A percentile compares a stretch with the other conserved stretches of the same genome.
These are phyloP conservation scores for Gallinago nigripennis DNA, from an alignment of 2,797 vertebrate genomes.

Conservation along the genomic window DNA sequence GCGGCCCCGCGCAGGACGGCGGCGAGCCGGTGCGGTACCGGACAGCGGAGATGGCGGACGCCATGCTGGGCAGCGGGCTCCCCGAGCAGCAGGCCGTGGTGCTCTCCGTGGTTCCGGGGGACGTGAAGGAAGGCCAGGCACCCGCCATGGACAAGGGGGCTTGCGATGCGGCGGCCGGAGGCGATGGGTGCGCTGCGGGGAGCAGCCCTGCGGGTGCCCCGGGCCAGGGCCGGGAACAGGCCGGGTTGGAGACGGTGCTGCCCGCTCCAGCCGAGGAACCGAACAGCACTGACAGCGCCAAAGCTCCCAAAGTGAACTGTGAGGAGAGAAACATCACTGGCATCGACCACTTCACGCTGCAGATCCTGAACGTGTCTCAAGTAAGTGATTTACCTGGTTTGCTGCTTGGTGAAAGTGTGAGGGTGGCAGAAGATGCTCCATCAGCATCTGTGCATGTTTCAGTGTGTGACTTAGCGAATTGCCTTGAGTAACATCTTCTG, in stretches of 20 bases:
- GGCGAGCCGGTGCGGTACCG: constrained; percentile 72
- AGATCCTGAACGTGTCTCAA: constrained; percentile 91
- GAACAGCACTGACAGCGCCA: constrained; percentile 85
- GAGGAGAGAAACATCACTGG: constrained; percentile 87
- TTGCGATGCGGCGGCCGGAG: constrained; percentile 55
- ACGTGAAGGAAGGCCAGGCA: constrained; percentile 62
- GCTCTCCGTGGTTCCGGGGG: constrained; percentile 83
- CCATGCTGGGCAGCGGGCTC: constrained; percentile 79
- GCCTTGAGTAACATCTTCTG: accelerated
- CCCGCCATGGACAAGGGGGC: neutral
- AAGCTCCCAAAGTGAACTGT: constrained; percentile 91
- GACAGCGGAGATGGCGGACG: constrained; percentile 86
- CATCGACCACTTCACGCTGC: constrained; percentile 78
- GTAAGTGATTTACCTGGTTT: constrained; percentile 56
- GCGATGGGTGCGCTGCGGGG: constrained; percentile 61
- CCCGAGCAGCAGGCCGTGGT: constrained; percentile 70
- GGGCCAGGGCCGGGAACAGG: neutral
- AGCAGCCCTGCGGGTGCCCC: neutral
- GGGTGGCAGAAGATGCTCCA: accelerated
- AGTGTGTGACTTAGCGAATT: accelerated
- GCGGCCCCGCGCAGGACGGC: constrained; percentile 38
- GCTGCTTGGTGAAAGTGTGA: accelerated
- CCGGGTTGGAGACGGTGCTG: constrained; percentile 74
- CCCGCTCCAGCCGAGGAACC: constrained; percentile 68
- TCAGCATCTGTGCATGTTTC: neutral